A percentile compares a stretch with the other conserved stretches of the same genome.
Evolutionary conservation across 2,797 vertebrate genomes (phyloP).

Genomic region (Brachyrhaphis roseni): DNA sequence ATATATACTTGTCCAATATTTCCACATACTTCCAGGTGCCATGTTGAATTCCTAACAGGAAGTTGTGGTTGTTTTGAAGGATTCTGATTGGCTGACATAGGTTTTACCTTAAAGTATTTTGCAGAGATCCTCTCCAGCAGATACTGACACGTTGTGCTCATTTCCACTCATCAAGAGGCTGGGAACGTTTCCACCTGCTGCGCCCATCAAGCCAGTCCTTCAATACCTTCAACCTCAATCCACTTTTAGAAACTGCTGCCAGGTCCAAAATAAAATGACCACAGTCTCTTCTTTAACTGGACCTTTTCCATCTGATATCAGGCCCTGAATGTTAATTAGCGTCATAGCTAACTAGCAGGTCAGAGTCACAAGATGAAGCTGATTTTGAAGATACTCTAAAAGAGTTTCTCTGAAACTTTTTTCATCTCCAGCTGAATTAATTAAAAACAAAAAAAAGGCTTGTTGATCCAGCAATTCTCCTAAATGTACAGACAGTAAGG

Average conservation of each 20-base stretch:
- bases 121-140: background rate
- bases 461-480: no score
- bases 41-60: no score
- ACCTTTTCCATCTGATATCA: background rate
- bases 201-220: background rate
- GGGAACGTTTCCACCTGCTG: background rate
- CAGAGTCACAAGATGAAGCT: background rate
- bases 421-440: background rate
- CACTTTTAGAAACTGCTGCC: background rate
- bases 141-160: background rate
- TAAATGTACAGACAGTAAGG: background rate
- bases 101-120: background rate
- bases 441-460: no score
- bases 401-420: background rate
- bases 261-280: background rate
- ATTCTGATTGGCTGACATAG: no score
- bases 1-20: no score
- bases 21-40: no score
- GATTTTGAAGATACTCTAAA: background rate
- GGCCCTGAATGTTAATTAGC: background rate
- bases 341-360: background rate
- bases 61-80: no score
- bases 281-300: background rate
- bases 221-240: background rate
- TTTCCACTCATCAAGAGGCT: background rate